These are phyloP conservation scores for Strigops habroptila DNA, from an alignment of 2,113 vertebrate genomes.

Conservation along the genomic window DNA sequence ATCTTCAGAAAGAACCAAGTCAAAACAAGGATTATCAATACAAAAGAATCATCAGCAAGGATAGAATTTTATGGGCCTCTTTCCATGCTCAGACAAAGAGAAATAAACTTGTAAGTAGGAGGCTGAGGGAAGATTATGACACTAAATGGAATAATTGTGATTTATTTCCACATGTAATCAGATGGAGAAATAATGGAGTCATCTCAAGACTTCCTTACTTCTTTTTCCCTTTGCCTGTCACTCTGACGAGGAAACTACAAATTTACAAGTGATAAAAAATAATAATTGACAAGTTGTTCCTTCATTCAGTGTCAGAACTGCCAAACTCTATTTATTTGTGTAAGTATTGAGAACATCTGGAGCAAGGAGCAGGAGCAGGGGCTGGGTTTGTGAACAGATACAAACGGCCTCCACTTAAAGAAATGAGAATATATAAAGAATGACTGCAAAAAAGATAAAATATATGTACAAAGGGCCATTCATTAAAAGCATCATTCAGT, in stretches of 20 bases:
- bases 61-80: background rate
- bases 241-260: background rate
- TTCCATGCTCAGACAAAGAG: background rate
- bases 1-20: constrained; percentile 1
- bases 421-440: background rate
- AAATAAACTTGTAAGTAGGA: constrained; percentile 21
- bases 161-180: constrained; percentile 1
- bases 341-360: background rate
- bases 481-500: background rate
- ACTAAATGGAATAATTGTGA: background rate
- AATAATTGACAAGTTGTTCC: background rate
- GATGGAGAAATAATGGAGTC: background rate
- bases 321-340: background rate
- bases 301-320: background rate
- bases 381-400: background rate
- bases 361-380: background rate
- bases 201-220: background rate
- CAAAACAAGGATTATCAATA: constrained; percentile 42
- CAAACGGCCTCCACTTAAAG: background rate
- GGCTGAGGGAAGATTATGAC: constrained; percentile 8
- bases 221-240: background rate
- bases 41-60: background rate
- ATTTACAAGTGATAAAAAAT: background rate
- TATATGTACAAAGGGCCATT: background rate
- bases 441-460: background rate